These are phyloP conservation scores for Ammospiza caudacuta DNA, from an alignment of 2,113 vertebrate species.

Conservation along the genomic window DNA sequence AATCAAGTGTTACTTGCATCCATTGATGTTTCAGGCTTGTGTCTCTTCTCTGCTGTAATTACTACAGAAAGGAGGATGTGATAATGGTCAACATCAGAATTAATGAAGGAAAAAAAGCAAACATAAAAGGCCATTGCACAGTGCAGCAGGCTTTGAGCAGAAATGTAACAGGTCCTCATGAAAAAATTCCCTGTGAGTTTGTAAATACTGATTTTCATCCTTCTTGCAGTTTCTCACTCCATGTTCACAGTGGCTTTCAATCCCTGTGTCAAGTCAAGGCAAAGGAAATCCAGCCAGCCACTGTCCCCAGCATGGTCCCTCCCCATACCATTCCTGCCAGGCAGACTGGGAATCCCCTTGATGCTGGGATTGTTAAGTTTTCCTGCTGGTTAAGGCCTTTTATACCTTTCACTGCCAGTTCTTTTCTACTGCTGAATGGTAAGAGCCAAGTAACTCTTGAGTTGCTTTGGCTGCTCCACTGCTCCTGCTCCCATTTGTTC, in stretches of 20 bases:
- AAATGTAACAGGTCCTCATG: background rate
- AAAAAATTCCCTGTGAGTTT: background rate
- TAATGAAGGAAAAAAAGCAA: background rate
- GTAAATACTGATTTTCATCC: background rate
- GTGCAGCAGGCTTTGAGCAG: background rate
- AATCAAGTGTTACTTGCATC: background rate
- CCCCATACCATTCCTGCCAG: background rate
- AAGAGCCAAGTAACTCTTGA: background rate
- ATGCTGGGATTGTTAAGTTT: background rate
- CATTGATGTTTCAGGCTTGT: background rate
- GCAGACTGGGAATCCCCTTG: background rate
- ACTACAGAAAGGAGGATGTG: background rate
- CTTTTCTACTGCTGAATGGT: background rate
- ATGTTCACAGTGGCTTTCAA: background rate
- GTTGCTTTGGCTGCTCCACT: background rate
- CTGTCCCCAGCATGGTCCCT: background rate
- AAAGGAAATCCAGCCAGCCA: background rate
- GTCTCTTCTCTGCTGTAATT: background rate
- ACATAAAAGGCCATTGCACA: background rate
- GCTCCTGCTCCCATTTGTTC: background rate
- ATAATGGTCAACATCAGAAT: background rate
- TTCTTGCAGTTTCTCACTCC: background rate
- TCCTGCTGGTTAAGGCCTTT: background rate
- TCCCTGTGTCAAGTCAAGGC: background rate
- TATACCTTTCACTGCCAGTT: background rate